Percentiles rank a stretch among this genome's conserved stretches.
phyloP scores from a whole-genome alignment of 2,888 invertebrate species.

The Lasioglossum lativentre region DNA sequence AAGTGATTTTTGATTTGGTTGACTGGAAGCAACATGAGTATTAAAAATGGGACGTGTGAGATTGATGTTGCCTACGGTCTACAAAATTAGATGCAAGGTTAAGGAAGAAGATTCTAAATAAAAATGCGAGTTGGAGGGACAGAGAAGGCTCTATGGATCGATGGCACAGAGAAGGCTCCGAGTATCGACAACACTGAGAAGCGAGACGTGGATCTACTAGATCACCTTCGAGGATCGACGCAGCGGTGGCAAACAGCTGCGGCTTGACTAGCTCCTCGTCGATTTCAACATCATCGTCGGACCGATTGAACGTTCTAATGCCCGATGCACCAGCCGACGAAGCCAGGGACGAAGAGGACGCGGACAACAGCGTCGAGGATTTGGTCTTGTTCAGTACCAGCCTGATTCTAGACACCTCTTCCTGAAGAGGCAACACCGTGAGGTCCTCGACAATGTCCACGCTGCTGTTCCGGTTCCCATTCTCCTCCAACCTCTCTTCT shows the following conservation, averaged over 20 bases:
- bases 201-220: not conserved
- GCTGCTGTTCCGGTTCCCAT: constrained; percentile 49
- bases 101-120: not conserved
- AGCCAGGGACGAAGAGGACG: constrained; percentile 50
- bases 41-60: not conserved
- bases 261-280: constrained; percentile 75
- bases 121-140: not conserved
- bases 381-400: constrained; percentile 75
- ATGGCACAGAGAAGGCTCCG: not conserved
- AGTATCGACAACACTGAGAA: not conserved
- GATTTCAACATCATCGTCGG: constrained; percentile 74
- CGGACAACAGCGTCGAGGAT: constrained; percentile 51
- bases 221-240: constrained; percentile 77
- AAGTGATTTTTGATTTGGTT: too few relatives aligned
- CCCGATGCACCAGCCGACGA: constrained; percentile 54
- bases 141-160: not conserved
- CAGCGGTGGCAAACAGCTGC: constrained; percentile 76
- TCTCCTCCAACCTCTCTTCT: constrained; percentile 56
- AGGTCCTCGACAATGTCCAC: constrained; percentile 62
- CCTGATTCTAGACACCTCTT: constrained; percentile 73
- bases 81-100: not conserved
- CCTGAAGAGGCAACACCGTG: constrained; percentile 75
- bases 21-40: too few relatives aligned
- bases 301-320: constrained; percentile 73
- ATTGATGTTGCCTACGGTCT: not conserved